A percentile compares a stretch with the other conserved stretches of the same genome.
These are phyloP conservation scores for Hypanus sabinus DNA, from an alignment of 2,113 vertebrate species.

Conservation along the genomic window DNA sequence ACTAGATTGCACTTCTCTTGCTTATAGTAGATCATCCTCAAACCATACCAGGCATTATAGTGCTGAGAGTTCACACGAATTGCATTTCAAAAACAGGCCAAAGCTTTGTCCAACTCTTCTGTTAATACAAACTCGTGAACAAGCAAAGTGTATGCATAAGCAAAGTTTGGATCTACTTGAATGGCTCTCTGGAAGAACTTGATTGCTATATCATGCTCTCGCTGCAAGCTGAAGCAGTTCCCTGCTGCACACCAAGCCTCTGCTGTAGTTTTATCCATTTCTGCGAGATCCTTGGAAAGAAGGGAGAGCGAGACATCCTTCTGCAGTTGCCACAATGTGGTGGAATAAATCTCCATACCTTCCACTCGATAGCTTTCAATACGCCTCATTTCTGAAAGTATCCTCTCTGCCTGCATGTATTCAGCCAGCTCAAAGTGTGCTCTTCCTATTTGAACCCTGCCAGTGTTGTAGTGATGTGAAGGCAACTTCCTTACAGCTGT, in stretches of 20 bases:
- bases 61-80: constrained; percentile 90
- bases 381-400: too few species aligned
- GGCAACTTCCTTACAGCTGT: constrained; percentile 93
- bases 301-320: constrained; percentile 93
- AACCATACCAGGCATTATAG: constrained; percentile 90
- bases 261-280: constrained; percentile 97
- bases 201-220: constrained; percentile 95
- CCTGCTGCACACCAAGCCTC: constrained; percentile 98
- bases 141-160: constrained; percentile 90
- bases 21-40: constrained; percentile 99
- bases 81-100: constrained; percentile 91
- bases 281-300: constrained; percentile 92
- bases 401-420: constrained; percentile 95
- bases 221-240: constrained; percentile 96
- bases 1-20: constrained; percentile 97
- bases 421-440: constrained; percentile 95
- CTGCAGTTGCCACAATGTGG: constrained; percentile 94
- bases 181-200: constrained; percentile 98
- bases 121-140: constrained; percentile 94
- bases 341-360: constrained; percentile 97
- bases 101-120: constrained; percentile 88
- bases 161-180: constrained; percentile 93
- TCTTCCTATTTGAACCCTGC: constrained; percentile 93
- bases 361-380: constrained; percentile 92
- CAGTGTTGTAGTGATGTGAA: constrained; percentile 94